A percentile compares a stretch with the other conserved stretches of the same genome.
phyloP scores from a whole-genome alignment of 2,113 vertebrate species.

The Oceanodroma tethys region DNA sequence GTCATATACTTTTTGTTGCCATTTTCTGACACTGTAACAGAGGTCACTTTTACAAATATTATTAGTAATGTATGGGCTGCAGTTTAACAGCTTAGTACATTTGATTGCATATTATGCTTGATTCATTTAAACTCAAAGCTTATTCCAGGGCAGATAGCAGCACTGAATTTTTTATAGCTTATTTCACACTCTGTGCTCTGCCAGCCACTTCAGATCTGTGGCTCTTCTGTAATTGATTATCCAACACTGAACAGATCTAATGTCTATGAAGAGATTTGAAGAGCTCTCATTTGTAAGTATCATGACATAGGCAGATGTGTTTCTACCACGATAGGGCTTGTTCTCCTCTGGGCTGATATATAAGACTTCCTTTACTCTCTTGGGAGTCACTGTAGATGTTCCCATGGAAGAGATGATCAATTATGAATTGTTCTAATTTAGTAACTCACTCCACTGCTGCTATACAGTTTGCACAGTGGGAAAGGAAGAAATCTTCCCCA shows the following conservation, averaged over 20 bases:
- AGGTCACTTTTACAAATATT: constrained; percentile 28
- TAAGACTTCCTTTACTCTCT: background rate
- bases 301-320: background rate
- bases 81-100: constrained; percentile 21
- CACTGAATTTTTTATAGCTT: constrained; percentile 29
- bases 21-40: background rate
- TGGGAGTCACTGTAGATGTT: background rate
- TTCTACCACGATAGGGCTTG: background rate
- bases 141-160: background rate
- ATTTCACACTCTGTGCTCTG: constrained; percentile 28
- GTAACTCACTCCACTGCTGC: background rate
- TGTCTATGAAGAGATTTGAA: background rate
- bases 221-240: constrained; percentile 24
- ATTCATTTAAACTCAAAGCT: constrained; percentile 7
- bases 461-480: background rate
- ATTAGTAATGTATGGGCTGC: background rate
- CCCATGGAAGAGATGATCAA: background rate
- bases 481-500: background rate
- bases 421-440: background rate
- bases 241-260: background rate
- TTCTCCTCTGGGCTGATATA: background rate
- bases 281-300: background rate
- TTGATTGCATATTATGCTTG: constrained; percentile 13
- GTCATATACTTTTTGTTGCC: background rate
- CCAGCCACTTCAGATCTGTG: background rate